Base-by-base conservation (phyloP, 2,888 invertebrate species). In the Koerneria pararmatus region DNA sequence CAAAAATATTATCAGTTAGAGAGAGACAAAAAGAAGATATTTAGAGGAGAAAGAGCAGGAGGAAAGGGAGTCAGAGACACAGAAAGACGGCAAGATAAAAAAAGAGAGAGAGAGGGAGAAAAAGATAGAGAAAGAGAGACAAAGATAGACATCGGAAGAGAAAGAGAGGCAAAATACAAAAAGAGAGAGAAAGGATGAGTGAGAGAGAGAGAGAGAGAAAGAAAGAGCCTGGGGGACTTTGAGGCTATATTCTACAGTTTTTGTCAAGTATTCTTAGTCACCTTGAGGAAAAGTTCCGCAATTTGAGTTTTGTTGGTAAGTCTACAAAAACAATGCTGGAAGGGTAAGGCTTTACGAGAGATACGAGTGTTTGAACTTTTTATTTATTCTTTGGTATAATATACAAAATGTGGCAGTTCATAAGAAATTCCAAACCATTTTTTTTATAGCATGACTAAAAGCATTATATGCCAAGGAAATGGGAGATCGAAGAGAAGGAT, bases 51-150 rank as follows among this genome's bases (percentile, higher is more conserved):
- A 22, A 31, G 54, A 22, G 31, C n/a, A 22, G 2, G 41, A 41
- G 58, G 32, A 8, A 41, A 58, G 58, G 37, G 58, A 37, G 58
- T 24, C n/a, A n/a, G n/a, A n/a, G n/a, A n/a, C n/a, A n/a, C 41
- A 31, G 35, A 35, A 31, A 22, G 31, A 24, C 8, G 6, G 22
- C 6, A 6, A 22, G 15, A 8, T 8, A 53, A 24, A 15, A 6
- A 53, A 22, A 53, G 15, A 8, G 53, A 53, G 11, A 53, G 53
- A 2, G 34, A 15, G 57, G 32, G 31, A 32, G 19, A 29, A 24
- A 34, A 56, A n/a, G 32, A 34, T 29, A 34, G 34, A 34, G 19
- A n/a, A 32, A 24, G 35, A 35, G 35, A 34, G 34, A 34, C 22
- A 57, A 29, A 34, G 35, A 35, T 32, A 34, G 29, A 29, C n/a